phyloP scores from a whole-genome alignment of 1,140 invertebrate genomes.

The Psilanteris sp. region DNA sequence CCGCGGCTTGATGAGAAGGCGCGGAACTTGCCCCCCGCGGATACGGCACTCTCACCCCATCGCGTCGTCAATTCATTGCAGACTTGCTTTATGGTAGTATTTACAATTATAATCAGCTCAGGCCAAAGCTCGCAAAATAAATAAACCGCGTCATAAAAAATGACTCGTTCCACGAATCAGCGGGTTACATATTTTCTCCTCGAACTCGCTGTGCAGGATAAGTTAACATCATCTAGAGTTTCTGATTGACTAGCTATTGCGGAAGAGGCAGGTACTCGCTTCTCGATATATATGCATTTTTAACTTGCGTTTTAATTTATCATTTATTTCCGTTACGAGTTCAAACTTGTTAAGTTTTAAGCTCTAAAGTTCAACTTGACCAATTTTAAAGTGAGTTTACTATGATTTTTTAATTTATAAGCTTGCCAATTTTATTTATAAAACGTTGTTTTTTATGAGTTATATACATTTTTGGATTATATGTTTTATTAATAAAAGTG shows the following conservation, averaged over 20 bases:
- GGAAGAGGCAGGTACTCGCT: no score
- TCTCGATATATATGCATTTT: no score
- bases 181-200: slow-evolving; percentile 53
- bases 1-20: slow-evolving; percentile 47
- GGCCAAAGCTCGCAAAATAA: slow-evolving; percentile 37
- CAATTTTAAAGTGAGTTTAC: no score
- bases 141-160: slow-evolving; percentile 45
- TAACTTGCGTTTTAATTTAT: no score
- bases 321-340: no score
- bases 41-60: slow-evolving; percentile 54
- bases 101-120: slow-evolving; percentile 76
- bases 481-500: no score
- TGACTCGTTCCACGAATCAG: slow-evolving; percentile 45
- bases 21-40: slow-evolving; percentile 65
- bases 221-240: slow-evolving; percentile 30
- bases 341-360: no score
- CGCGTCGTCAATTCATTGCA: slow-evolving; percentile 53
- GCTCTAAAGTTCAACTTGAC: no score
- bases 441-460: no score
- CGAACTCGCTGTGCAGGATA: slow-evolving; percentile 14
- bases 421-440: no score
- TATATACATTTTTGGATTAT: no score
- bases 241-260: slow-evolving; percentile 31
- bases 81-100: slow-evolving; percentile 75
- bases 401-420: no score